Base-by-base conservation (phyloP, 2,113 vertebrate species). In the Lophotis ruficrista region DNA sequence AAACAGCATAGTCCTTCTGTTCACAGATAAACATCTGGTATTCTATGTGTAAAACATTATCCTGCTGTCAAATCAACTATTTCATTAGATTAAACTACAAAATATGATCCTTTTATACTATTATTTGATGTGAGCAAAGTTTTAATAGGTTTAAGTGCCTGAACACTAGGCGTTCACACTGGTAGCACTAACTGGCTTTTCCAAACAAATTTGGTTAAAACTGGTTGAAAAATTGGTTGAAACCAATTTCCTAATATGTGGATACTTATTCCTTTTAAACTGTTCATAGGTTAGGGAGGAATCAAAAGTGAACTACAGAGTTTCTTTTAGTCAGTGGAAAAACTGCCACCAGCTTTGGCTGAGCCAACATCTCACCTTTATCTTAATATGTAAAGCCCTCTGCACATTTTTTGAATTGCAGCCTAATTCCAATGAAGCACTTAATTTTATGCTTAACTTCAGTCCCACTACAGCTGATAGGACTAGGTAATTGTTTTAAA, bases 11-110 rank as follows among this genome's bases (percentile, higher is more conserved):
- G 56, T 69, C 57, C 38, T 90, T 75, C 80, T 87, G 65, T 87
- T 96, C 77, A 75, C 60, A 87, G 81, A 87, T 68, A 94, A 92
- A 89, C 73, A 94, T 87, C 83, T 87, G 89, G 21, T 81, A 64
- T 89, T 76, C 69, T 84, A 37, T n/a, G 61, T 81, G 69, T 69
- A 89, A 90, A 91, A 92, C 2, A 4, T 65, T 90, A 84, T 76
- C 48, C 45, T 47, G 50, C 66, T 94, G 53, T 87, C 76, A 94
- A 79, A 89, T 43, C 65, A 72, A 76, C 37, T 57, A 68, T 71
- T 65, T 45, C 18, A 65, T 71, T 76, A 69, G 62, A 83, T 85
- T 53, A 82, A 93, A 61, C 37, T 64, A 87, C 27, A 92, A 68
- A 92, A 48, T 57, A 61, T 1, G 0, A 37, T 79, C 27, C 75